Evolutionary conservation across 1,140 invertebrate genomes (phyloP).

Genomic region (Eurosta solidaginis): DNA sequence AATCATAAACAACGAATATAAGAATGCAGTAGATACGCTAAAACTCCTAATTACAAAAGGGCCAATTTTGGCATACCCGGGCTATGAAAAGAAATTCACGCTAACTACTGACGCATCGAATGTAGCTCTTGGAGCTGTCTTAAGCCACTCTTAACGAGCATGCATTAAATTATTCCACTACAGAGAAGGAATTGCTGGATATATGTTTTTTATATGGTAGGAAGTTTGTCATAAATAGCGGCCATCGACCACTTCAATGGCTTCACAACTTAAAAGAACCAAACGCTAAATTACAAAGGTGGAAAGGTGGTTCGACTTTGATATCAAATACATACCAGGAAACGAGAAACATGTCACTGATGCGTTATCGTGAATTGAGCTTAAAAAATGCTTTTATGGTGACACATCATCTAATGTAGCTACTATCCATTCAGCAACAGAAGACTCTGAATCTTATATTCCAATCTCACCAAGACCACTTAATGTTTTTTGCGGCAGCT

Average conservation of each 20-base stretch:
- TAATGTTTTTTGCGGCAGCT: background rate
- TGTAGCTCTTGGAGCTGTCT: constrained; percentile 15
- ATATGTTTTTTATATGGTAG: constrained; percentile 26
- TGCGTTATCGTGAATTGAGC: background rate
- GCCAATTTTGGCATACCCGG: constrained; percentile 9
- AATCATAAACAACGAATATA: constrained; percentile 24
- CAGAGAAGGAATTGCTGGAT: constrained; percentile 14
- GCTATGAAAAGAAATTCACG: constrained; percentile 14
- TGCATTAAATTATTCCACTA: constrained; percentile 5
- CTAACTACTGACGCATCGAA: constrained; percentile 17
- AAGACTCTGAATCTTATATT: constrained; percentile 11
- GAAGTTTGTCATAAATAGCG: constrained; percentile 26
- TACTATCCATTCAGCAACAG: constrained; percentile 3
- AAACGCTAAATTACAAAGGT: no score
- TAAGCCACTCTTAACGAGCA: constrained; percentile 30
- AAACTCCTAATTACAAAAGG: constrained; percentile 16
- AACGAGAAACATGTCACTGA: background rate
- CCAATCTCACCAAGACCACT: background rate
- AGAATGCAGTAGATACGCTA: background rate
- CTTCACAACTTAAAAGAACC: no score
- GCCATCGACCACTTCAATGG: no score
- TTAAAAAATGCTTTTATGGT: background rate
- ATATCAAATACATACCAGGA: background rate
- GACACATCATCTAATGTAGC: background rate
- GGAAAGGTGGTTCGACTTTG: background rate